Evolutionary conservation across 2,797 vertebrate genomes (phyloP).

Genomic region (Tinamus major): DNA sequence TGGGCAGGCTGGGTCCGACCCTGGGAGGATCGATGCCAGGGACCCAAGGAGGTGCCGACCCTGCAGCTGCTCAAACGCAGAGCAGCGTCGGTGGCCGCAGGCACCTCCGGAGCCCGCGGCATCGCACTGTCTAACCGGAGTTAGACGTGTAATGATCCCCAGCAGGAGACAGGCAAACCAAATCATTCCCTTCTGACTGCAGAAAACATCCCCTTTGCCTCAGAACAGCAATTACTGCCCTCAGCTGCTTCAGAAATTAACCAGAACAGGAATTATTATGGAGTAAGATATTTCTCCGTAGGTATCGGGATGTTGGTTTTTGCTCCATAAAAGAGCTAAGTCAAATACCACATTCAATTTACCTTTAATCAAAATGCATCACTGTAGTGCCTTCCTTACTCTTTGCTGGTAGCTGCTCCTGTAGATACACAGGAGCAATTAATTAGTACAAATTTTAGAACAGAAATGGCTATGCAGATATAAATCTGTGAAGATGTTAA

Average conservation of each 20-base stretch:
- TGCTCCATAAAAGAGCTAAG: neutral
- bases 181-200: conserved; percentile 52
- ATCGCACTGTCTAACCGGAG: neutral
- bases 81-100: neutral
- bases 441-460: conserved; percentile 43
- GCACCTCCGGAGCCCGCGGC: neutral
- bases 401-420: conserved; percentile 35
- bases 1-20: neutral
- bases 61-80: accelerated
- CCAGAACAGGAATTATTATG: neutral
- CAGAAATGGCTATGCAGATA: conserved; percentile 28
- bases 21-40: neutral
- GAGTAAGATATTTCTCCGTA: conserved; percentile 21
- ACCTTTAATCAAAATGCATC: conserved; percentile 47
- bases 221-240: conserved; percentile 31
- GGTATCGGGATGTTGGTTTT: conserved; percentile 13
- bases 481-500: conserved; percentile 19
- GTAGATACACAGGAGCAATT: conserved; percentile 35
- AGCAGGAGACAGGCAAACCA: conserved; percentile 17
- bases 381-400: conserved; percentile 4
- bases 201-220: neutral
- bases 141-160: neutral
- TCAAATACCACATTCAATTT: conserved; percentile 37
- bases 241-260: neutral
- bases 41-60: accelerated